A percentile compares a stretch with the other conserved stretches of the same genome.
These are phyloP conservation scores for Drosophila kuntzei DNA, from an alignment of 2,888 invertebrate genomes.

Conservation along the genomic window DNA sequence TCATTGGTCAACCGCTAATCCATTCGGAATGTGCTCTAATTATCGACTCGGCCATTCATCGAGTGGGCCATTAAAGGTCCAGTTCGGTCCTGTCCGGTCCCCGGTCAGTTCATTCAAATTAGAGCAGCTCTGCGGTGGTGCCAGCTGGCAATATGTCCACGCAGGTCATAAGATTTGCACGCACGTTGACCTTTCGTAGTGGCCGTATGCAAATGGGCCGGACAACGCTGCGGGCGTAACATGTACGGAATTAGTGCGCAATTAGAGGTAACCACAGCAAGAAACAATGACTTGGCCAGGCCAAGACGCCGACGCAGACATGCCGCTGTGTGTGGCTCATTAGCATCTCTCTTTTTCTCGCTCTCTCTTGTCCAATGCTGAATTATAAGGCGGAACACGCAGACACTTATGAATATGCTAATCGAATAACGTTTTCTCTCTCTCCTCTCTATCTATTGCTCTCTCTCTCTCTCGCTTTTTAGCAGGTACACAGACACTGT, in stretches of 20 bases:
- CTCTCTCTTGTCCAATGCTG: conserved; percentile 5
- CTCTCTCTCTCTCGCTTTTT: conserved; percentile 23
- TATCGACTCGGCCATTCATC: conserved; percentile 61
- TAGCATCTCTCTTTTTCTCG: conserved; percentile 55
- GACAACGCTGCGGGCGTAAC: conserved; percentile 62
- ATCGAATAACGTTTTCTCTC: conserved; percentile 41
- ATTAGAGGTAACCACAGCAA: conserved; percentile 68
- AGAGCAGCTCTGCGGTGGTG: conserved; percentile 69
- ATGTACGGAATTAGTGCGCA: conserved; percentile 67
- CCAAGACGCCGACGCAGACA: conserved; percentile 15
- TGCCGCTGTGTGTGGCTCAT: conserved; percentile 58
- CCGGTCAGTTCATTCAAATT: conserved; percentile 55
- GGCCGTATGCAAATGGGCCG: conserved; percentile 74
- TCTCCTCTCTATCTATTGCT: conserved; percentile 22
- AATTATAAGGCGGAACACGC: conserved; percentile 22
- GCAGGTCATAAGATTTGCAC: conserved; percentile 70
- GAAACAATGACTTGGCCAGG: conserved; percentile 20
- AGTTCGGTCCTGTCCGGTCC: not conserved
- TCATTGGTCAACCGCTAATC: conserved; percentile 59
- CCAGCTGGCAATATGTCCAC: conserved; percentile 46
- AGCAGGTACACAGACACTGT: conserved; percentile 86
- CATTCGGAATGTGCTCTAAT: conserved; percentile 68
- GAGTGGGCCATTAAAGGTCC: conserved; percentile 50
- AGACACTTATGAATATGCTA: conserved; percentile 34
- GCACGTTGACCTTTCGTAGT: conserved; percentile 77